Base-by-base conservation (phyloP, 2,113 vertebrate genomes). In the Ailurus styani region DNA sequence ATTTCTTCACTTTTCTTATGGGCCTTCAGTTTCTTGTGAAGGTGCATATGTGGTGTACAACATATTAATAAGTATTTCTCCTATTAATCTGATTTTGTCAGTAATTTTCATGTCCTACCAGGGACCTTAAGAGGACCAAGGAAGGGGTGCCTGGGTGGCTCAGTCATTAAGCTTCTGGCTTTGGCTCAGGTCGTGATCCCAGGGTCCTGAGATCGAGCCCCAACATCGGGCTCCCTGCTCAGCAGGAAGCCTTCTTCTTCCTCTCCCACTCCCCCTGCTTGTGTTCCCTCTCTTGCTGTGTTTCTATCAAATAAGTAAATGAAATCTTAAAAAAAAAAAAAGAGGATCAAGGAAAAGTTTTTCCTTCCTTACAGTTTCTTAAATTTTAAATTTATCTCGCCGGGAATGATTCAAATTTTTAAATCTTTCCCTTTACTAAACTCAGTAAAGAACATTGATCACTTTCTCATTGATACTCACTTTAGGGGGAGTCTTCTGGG, bases 371-470 rank as follows among this genome's bases (percentile, higher is more conserved):
- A 50, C 8, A 25, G 27, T 62, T 89, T 89, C 7, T 68, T 92
- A 37, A 94, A 70, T 86, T 34, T 54, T 77, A 14, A 75, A 55
- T 70, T 77, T 87, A 72, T 92, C 34, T 92, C 62, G n/a, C 27
- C 12, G 7, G 10, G 27, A 75, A 73, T 10, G 10, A 95, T 75
- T 93, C 31, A 84, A n/a, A 60, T 66, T 86, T 86, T 94, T 50
- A 92, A 90, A 96, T 85, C 66, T 82, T 92, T 85, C 11, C 57
- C 42, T 82, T 81, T 91, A 60, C 34, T 94, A 40, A 87, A 82
- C 42, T 81, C 50, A 31, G 6, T 78, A 83, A 78, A 64, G 66
- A 93, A 47, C 18, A 82, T 72, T 50, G 21, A 81, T 40, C 5
- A 62, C 14, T 84, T 95, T 84, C 68, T 87, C 77, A 93, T 54